Evolutionary conservation across 1,140 invertebrate species (phyloP).

Genomic region (Radopholus similis): DNA sequence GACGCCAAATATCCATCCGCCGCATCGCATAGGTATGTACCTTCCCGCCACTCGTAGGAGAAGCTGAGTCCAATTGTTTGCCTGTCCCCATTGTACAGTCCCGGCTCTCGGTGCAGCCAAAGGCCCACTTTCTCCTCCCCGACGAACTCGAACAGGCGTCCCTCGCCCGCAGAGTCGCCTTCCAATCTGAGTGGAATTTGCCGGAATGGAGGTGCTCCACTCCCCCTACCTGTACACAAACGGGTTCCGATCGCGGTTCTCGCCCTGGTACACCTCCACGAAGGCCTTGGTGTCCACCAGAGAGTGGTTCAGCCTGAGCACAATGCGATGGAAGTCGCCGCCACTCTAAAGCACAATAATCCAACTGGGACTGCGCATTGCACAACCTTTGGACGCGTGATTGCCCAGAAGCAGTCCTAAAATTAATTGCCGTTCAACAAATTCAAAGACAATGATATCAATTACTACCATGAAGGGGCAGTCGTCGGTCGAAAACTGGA

Average conservation of each 20-base stretch:
- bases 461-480: constrained; percentile 34
- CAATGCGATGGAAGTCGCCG: constrained; percentile 14
- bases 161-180: not conserved
- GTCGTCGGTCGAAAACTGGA: not conserved
- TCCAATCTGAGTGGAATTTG: constrained; percentile 9
- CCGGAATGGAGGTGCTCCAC: not conserved
- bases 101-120: constrained; percentile 37
- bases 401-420: constrained; percentile 41
- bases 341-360: not conserved
- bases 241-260: constrained; percentile 1
- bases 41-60: constrained; percentile 29
- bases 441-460: too few species aligned
- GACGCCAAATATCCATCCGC: not conserved
- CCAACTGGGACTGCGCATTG: not conserved
- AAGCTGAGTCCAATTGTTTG: constrained; percentile 10
- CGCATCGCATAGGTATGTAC: constrained; percentile 6
- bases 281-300: constrained; percentile 19
- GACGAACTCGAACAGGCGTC: not conserved
- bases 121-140: not conserved
- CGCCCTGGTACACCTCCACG: constrained; percentile 22
- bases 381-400: not conserved
- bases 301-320: constrained; percentile 30
- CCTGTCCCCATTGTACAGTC: not conserved
- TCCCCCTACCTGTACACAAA: not conserved
- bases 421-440: too few species aligned